Conservation (phyloP, 2,797 vertebrate species). For the Loriculus beryllinus region DNA sequence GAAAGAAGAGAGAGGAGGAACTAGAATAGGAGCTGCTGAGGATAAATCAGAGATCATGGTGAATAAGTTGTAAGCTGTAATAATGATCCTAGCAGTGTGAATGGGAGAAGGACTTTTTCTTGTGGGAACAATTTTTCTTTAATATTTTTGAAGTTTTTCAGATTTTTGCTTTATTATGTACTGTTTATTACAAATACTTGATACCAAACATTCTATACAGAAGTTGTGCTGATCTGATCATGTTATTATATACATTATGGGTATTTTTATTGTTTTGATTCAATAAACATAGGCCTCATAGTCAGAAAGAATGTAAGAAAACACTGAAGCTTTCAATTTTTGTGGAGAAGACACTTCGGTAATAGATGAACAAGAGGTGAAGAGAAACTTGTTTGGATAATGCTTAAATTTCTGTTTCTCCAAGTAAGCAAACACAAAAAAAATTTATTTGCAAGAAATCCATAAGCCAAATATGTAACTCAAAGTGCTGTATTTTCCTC, state of each 20-base stretch:
- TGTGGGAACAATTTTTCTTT: background rate
- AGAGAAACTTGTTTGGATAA: background rate
- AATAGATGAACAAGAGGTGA: background rate
- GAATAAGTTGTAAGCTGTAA: background rate
- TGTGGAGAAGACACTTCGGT: background rate
- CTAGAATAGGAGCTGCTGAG: background rate
- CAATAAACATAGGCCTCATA: background rate
- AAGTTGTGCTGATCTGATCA: background rate
- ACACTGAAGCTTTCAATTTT: background rate
- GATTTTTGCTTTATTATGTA: background rate
- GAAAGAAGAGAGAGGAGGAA: background rate
- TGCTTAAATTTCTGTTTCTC: background rate
- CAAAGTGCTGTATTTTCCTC: background rate
- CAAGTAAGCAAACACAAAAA: background rate
- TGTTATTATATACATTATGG: rapidly evolving
- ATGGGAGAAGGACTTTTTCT: background rate
- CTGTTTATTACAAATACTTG: background rate
- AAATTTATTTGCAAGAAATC: background rate
- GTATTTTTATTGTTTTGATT: background rate
- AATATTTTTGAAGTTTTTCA: background rate
- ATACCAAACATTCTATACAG: background rate
- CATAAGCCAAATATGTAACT: background rate
- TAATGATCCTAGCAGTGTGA: background rate
- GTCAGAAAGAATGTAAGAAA: background rate
- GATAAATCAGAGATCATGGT: background rate